Evolutionary conservation across 2,888 invertebrate genomes (phyloP).

Genomic region (Brassicogethes aeneus): DNA sequence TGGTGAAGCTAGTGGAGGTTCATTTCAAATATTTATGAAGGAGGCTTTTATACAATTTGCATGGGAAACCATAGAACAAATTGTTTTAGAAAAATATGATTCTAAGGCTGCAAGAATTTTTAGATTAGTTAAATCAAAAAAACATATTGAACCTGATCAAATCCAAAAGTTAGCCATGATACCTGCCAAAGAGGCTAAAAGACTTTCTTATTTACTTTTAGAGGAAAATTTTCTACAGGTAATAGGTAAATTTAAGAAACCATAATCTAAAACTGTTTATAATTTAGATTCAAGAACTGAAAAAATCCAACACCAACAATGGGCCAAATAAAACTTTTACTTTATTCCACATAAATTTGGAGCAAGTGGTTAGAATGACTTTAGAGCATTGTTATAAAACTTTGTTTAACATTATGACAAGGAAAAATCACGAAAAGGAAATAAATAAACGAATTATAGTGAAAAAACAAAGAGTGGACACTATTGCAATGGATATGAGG

Average conservation of each 20-base stretch:
- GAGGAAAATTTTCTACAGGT: constrained; percentile 68
- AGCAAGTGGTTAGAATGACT: constrained; percentile 58
- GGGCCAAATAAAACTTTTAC: constrained; percentile 75
- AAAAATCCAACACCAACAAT: constrained; percentile 24
- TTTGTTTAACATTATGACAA: constrained; percentile 57
- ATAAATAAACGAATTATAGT: constrained; percentile 73
- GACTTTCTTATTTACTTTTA: constrained; percentile 73
- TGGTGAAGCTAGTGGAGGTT: constrained; percentile 79
- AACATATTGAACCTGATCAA: constrained; percentile 83
- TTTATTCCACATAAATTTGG: constrained; percentile 64
- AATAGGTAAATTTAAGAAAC: background rate
- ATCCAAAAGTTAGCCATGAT: constrained; percentile 91
- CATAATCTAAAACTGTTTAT: constrained; percentile 2
- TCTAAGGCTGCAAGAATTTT: constrained; percentile 81
- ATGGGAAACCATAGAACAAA: constrained; percentile 66
- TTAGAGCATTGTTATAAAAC: constrained; percentile 64
- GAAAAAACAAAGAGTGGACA: constrained; percentile 78
- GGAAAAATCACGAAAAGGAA: constrained; percentile 54
- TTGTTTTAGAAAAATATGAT: constrained; percentile 79
- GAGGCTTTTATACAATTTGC: constrained; percentile 62
- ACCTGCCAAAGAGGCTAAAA: constrained; percentile 87
- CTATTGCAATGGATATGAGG: constrained; percentile 70
- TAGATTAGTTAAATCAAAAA: constrained; percentile 69
- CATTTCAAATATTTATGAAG: constrained; percentile 65
- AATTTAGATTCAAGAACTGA: constrained; percentile 50